Percentiles rank a stretch among this genome's conserved stretches.
Conservation (phyloP, 2,888 invertebrate species). For the Alsophila aescularia region DNA sequence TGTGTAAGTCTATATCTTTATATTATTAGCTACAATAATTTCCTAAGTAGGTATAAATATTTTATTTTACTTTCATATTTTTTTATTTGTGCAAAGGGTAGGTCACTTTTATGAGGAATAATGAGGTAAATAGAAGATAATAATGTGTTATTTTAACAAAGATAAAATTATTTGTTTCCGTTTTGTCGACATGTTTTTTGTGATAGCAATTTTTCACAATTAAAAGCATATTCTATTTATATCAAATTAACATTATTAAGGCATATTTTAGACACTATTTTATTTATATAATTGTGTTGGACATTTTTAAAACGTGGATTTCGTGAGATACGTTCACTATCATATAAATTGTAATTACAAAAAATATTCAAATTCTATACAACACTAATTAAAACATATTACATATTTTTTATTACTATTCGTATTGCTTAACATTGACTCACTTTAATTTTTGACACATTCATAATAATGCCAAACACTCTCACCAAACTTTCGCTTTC, state of each 20-base stretch:
- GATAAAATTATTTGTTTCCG: too few species aligned
- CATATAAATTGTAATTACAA: not conserved
- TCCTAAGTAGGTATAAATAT: too few species aligned
- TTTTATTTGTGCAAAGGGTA: conserved; percentile 16
- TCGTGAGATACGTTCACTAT: not conserved
- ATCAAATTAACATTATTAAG: not conserved
- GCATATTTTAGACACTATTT: not conserved
- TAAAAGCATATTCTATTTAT: too few species aligned
- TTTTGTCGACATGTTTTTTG: too few species aligned
- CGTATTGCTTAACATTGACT: conserved; percentile 66
- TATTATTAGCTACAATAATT: too few species aligned
- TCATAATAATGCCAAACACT: conserved; percentile 25
- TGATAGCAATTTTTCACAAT: too few species aligned
- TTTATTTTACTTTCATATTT: too few species aligned
- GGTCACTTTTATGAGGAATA: not conserved
- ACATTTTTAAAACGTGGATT: not conserved
- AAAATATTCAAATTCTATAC: not conserved
- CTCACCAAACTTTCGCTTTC: not conserved
- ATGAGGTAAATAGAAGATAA: not conserved
- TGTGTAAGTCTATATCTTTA: too few species aligned
- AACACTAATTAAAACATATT: not conserved
- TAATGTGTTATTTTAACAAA: too few species aligned
- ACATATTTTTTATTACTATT: conserved; percentile 14
- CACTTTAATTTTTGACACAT: conserved; percentile 57
- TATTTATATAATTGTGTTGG: not conserved